These are phyloP conservation scores for Grantiella picta DNA, from an alignment of 2,113 vertebrate genomes.

Conservation along the genomic window DNA sequence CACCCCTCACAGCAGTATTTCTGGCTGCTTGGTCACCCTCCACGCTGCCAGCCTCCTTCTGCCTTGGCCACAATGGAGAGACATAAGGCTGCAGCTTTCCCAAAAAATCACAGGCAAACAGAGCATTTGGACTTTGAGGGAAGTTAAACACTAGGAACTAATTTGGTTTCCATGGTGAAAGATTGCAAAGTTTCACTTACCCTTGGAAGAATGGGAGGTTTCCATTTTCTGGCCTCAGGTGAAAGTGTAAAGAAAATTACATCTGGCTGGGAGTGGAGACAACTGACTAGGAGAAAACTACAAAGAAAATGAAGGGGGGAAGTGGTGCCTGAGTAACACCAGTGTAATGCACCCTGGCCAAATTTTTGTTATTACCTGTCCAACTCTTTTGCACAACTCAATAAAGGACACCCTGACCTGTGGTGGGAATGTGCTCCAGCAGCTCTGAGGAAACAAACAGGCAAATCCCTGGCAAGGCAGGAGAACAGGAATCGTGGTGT, in stretches of 20 bases:
- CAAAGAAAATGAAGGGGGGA: neutral
- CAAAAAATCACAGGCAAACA: neutral
- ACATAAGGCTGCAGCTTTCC: neutral
- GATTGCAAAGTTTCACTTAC: neutral
- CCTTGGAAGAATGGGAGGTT: neutral
- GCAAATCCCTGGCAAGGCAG: neutral
- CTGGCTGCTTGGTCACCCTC: neutral
- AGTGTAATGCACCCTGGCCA: neutral
- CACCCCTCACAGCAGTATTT: neutral
- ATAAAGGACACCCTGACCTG: neutral
- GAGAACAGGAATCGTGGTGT: neutral
- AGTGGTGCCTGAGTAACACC: neutral
- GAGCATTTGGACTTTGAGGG: neutral
- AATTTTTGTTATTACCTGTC: neutral
- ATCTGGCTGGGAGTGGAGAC: neutral
- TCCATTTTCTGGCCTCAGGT: neutral
- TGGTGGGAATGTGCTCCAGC: neutral
- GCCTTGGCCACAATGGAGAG: neutral
- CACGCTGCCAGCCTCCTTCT: neutral
- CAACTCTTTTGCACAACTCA: neutral
- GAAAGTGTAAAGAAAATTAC: neutral
- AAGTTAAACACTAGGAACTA: neutral
- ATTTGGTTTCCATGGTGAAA: neutral
- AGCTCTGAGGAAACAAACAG: neutral
- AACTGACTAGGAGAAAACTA: neutral